Conservation (phyloP, 2,113 vertebrate species). For the Gnathonemus echidnorhynchus region DNA sequence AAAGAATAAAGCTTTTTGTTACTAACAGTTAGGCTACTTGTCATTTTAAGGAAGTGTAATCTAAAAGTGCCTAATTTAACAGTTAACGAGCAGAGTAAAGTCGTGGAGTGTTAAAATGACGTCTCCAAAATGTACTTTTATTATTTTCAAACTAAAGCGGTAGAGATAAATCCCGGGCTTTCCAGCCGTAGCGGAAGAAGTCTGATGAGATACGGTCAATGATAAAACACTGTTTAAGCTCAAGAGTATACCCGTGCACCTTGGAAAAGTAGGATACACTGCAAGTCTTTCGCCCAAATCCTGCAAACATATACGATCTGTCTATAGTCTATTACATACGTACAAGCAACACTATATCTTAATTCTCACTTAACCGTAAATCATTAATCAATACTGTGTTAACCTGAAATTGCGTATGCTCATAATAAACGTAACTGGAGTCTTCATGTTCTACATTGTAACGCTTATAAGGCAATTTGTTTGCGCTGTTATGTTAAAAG, state of each 20-base stretch:
- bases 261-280: background rate
- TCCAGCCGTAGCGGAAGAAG: background rate
- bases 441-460: background rate
- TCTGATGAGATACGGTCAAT: background rate
- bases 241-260: background rate
- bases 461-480: background rate
- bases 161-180: background rate
- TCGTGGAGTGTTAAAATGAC: background rate
- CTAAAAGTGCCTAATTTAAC: background rate
- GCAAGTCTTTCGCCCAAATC: background rate
- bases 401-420: background rate
- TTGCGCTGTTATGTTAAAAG: background rate
- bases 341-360: background rate
- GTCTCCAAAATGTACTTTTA: background rate
- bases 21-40: background rate
- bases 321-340: background rate
- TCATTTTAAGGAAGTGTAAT: background rate
- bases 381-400: background rate
- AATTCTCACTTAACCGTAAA: background rate
- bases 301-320: background rate
- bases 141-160: background rate
- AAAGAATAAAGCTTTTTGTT: background rate
- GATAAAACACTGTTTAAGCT: background rate
- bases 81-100: background rate
- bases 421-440: background rate